A percentile compares a stretch with the other conserved stretches of the same genome.
These are phyloP conservation scores for Ursus arctos DNA, from an alignment of 2,113 vertebrate genomes.

Conservation along the genomic window DNA sequence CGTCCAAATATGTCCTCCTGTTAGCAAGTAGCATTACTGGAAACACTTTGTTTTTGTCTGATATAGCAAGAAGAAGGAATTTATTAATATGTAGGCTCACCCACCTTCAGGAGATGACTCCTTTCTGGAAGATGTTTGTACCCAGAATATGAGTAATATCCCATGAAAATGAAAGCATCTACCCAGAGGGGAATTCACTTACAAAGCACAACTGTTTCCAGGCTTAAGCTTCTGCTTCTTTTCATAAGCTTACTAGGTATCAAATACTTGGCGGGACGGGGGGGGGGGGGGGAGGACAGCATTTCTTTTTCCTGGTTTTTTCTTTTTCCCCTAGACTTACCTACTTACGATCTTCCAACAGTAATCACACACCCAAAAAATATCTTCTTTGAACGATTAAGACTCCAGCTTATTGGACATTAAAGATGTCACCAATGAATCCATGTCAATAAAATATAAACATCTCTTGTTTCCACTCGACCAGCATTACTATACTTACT, in stretches of 20 bases:
- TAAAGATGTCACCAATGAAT: neutral
- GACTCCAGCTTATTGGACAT: neutral
- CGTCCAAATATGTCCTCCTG: neutral
- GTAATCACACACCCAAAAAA: neutral
- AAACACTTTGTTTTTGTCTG: neutral
- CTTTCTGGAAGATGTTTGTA: neutral
- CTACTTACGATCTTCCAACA: neutral
- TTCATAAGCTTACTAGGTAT: neutral
- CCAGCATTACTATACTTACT: neutral
- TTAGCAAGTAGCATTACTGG: neutral
- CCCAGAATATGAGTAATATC: neutral
- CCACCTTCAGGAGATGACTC: neutral
- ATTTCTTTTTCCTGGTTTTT: neutral
- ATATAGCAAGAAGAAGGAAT: neutral
- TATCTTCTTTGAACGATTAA: conserved; percentile 19
- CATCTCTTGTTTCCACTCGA: neutral
- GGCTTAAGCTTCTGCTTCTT: neutral
- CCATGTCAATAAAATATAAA: neutral
- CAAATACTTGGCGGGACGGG: neutral
- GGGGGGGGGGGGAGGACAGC: neutral
- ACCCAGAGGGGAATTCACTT: neutral
- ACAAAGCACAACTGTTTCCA: neutral
- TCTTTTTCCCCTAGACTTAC: neutral
- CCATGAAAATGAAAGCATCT: neutral
- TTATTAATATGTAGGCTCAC: neutral